Evolutionary conservation across 2,113 vertebrate species (phyloP), one percentile per base, ranked within the genome.

Genomic region (Brachyistius frenatus): DNA sequence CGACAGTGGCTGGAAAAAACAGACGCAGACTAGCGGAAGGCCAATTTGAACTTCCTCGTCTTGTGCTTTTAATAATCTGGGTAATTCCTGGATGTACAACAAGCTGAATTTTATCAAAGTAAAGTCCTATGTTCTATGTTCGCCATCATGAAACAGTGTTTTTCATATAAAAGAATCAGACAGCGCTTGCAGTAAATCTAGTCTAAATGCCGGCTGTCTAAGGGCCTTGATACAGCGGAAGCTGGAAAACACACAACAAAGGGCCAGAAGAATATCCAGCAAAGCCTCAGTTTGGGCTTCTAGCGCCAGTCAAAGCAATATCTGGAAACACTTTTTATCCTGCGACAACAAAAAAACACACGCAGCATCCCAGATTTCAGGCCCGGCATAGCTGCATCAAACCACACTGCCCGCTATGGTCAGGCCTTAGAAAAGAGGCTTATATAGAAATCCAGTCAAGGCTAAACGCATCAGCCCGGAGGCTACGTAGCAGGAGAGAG

Each of bases 311-410:
- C 83, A 88, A 89, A 90, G 86, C 84, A 90, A 84, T 92, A 93
- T 90, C 91, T 93, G 93, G 89, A 93, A 94, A 86, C 86, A 89
- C 80, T 92, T 89, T 93, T 92, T 84, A 81, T 85, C 80, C 60
- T 76, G 70, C 73, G 88, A 88, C 86, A 92, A 85, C 78, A 87
- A 87, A 81, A 89, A 23, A 23, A 23, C 23, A 90, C 83, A 89
- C 10, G 37, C 75, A 90, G 66, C 69, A 88, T 85, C 87, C 86
- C 82, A 82, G 71, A 87, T 89, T 89, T 92, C 80, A 89, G 84
- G 57, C 53, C 75, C 78, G 55, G 65, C 84, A 91, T 87, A 91
- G 86, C 78, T 66, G 62, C 81, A 87, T 81, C 82, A 70, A 83
- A 92, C 89, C 89, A 81, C 86, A 88, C 62, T 85, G 56, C 75